Evolutionary conservation across 1,140 invertebrate genomes (phyloP), one percentile per base, ranked within the genome.

Genomic region (Triops longicaudatus): DNA sequence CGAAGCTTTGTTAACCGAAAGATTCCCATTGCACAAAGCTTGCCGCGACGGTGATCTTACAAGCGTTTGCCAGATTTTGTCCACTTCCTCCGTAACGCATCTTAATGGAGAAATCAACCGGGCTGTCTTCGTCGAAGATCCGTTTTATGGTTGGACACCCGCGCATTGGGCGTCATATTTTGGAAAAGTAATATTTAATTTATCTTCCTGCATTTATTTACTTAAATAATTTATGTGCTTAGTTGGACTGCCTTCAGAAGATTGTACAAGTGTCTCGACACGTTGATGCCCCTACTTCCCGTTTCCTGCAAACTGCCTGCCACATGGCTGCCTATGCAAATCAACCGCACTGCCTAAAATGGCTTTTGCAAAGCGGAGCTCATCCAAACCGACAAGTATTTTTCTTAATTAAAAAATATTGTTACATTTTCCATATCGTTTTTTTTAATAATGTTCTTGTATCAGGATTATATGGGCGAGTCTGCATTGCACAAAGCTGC

Each of bases 311-410:
- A 26, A 75, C 74, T n/a, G 37, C 74, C 37, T 41, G 37, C 37
- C 74, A 75, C 26, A 75, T 75, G 26, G 41, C 74, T 75, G 74
- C 74, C 74, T 75, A 43, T 75, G 74, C 74, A 26, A 44, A 44
- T 31, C 74, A 75, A 27, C 74, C 74, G 4, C 74, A 75, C 74
- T 75, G 74, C 74, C 74, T 75, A 4, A 41, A 75, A 44, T 75
- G 74, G 74, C 22, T 75, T 12, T 44, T 75, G 26, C 37, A 75
- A 27, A 42, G 37, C 12, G 74, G 74, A 75, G 74, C 74, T 26
- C 37, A 75, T 26, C 74, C 74, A 5, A 42, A 44, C 26, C 11
- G 74, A 75, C 26, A 63, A 63, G 50, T 63, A 63, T 63, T 63
- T 11, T 44, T 17, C 22, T 22, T 14, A 63, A 63, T n/a, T n/a